Percentiles rank a stretch among this genome's conserved stretches.
Evolutionary conservation across 1,140 invertebrate genomes (phyloP).

Genomic region (Diabrotica undecimpunctata): DNA sequence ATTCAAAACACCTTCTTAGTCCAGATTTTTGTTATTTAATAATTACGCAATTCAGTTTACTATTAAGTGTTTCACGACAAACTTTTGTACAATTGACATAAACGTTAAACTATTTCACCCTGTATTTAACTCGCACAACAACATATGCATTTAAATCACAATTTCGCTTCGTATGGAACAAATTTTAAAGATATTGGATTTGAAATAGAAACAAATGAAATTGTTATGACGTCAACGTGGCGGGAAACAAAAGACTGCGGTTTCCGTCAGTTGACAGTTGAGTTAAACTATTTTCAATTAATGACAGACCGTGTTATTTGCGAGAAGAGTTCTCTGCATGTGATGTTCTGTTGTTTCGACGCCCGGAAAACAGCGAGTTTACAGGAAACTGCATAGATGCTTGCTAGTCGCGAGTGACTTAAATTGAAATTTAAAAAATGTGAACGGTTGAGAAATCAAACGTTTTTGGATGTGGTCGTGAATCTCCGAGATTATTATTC

Average conservation of each 20-base stretch:
- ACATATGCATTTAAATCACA: not conserved
- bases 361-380: not conserved
- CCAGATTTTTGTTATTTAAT: no score
- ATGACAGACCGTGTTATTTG: not conserved
- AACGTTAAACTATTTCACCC: not conserved
- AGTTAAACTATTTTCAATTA: conserved; percentile 3
- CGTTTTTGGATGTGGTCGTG: no score
- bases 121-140: not conserved
- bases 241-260: not conserved
- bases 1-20: no score
- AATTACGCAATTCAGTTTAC: no score
- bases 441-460: no score
- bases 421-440: no score
- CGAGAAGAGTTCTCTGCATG: not conserved
- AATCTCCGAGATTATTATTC: no score
- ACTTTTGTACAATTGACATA: no score
- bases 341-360: conserved; percentile 2
- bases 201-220: conserved; percentile 3
- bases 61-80: no score
- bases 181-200: not conserved
- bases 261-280: conserved; percentile 1
- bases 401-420: no score
- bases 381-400: not conserved
- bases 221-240: conserved; percentile 2
- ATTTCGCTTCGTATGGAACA: not conserved